Base-by-base conservation (phyloP, 2,888 invertebrate genomes). In the Caenorhabditis becei region DNA sequence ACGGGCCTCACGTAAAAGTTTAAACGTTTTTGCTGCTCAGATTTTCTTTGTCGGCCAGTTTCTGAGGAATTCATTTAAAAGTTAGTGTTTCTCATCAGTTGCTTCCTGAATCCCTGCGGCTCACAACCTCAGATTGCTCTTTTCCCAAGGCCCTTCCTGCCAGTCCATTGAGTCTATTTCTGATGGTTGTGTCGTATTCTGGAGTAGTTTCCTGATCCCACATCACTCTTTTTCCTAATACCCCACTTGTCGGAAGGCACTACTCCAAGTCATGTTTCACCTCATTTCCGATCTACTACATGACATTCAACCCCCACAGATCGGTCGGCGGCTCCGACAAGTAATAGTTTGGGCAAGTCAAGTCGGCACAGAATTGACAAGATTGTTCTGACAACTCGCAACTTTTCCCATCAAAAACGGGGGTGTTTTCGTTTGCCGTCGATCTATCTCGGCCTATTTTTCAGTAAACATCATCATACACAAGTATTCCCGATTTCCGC, bases 201-300 rank as follows among this genome's bases (percentile, higher is more conserved):
- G 51, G 54, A 66, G 59, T 65, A 49, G 16, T 23, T 26, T 28
- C 24, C 41, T 67, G 66, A 75, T 66, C 75, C 66, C 58, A 61
- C 75, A 75, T 75, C 75, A 66, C 61, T 75, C 75, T 61, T 56
- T n/a, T 20, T 59, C 24, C 41, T 75, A 75, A 75, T 66, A 75
- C 75, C n/a, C 59, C 65, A 66, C 61, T 75, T 66, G 75, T 67
- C 75, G 53, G 54, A 75, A 65, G 14, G 28, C 32, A 63, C 63
- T 41, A 47, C 63, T 35, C 24, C 32, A 59, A 59, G 26, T 32
- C 75, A 23, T 66, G 44, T 75, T 75, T 61, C 66, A 75, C 66
- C 75, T 75, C 59, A 41, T 59, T 66, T 75, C 75, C 66, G 59
- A 54, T 54, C 41, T 32, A 41, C 51, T 44, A 20, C 47, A 47